Evolutionary conservation across 2,888 invertebrate genomes (phyloP).

Genomic region (Drosophila niveifrons): DNA sequence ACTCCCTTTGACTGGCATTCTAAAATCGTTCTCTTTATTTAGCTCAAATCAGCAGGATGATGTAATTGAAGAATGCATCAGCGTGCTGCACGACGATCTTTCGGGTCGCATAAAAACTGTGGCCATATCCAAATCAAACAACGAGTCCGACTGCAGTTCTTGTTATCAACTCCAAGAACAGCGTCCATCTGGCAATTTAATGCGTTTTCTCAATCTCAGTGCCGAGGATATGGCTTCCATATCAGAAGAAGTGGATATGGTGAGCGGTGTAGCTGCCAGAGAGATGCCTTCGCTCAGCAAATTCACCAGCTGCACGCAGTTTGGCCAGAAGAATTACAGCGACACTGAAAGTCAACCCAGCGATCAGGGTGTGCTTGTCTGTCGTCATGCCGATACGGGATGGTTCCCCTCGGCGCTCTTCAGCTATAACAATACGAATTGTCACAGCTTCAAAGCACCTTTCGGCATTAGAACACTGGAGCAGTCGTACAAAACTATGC

Average conservation of each 20-base stretch:
- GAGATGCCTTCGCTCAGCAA: slow-evolving; percentile 61
- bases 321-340: slow-evolving; percentile 64
- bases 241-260: slow-evolving; percentile 73
- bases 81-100: slow-evolving; percentile 87
- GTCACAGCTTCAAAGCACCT: slow-evolving; percentile 77
- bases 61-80: slow-evolving; percentile 87
- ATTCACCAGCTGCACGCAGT: slow-evolving; percentile 76
- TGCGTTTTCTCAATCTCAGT: slow-evolving; percentile 68
- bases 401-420: slow-evolving; percentile 92
- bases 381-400: slow-evolving; percentile 87
- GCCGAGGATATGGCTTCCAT: slow-evolving; percentile 76
- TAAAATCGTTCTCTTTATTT: not conserved
- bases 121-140: slow-evolving; percentile 83
- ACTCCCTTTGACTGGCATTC: no score
- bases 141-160: slow-evolving; percentile 62
- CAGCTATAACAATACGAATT: slow-evolving; percentile 86
- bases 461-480: slow-evolving; percentile 76
- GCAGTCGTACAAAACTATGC: slow-evolving; percentile 71
- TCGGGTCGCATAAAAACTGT: slow-evolving; percentile 86
- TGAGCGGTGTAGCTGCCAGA: slow-evolving; percentile 45
- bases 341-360: slow-evolving; percentile 72
- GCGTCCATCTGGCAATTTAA: slow-evolving; percentile 61
- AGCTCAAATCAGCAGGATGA: slow-evolving; percentile 38
- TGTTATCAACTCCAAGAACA: slow-evolving; percentile 81
- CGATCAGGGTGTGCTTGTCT: slow-evolving; percentile 90